phyloP scores from a whole-genome alignment of 2,797 vertebrate species.

The Clarias laeviceps region DNA sequence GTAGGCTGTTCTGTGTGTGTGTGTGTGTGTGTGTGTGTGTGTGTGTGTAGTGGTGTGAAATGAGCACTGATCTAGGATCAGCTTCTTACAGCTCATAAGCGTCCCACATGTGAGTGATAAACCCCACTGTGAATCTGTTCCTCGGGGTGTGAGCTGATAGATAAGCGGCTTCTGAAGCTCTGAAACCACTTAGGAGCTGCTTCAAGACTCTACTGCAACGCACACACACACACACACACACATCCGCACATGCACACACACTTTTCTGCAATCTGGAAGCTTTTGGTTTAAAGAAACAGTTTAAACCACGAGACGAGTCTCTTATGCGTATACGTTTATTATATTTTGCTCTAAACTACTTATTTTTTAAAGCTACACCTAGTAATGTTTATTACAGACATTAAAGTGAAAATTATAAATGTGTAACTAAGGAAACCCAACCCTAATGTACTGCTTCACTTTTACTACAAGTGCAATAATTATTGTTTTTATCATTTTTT shows the following conservation, averaged over 20 bases:
- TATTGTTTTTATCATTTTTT: too few relatives aligned
- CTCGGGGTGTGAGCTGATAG: background rate
- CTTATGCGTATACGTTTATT: too few relatives aligned
- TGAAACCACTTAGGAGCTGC: background rate
- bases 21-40: background rate
- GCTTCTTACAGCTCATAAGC: background rate
- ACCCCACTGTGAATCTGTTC: background rate
- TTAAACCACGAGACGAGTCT: background rate
- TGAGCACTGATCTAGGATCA: background rate
- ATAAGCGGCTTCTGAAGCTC: background rate
- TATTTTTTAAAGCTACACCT: background rate
- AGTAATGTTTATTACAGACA: background rate
- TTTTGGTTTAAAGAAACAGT: background rate
- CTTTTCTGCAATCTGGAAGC: background rate
- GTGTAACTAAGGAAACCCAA: background rate
- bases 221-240: constrained; percentile 15
- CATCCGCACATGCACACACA: background rate
- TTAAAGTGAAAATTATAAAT: background rate
- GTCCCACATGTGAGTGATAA: background rate
- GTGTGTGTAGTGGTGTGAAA: background rate
- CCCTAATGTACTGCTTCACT: background rate
- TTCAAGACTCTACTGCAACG: background rate
- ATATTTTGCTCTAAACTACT: background rate
- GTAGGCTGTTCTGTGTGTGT: background rate
- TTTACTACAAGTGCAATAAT: background rate